These are phyloP conservation scores for Scylla paramamosain DNA, from an alignment of 1,140 invertebrate genomes.

Conservation along the genomic window DNA sequence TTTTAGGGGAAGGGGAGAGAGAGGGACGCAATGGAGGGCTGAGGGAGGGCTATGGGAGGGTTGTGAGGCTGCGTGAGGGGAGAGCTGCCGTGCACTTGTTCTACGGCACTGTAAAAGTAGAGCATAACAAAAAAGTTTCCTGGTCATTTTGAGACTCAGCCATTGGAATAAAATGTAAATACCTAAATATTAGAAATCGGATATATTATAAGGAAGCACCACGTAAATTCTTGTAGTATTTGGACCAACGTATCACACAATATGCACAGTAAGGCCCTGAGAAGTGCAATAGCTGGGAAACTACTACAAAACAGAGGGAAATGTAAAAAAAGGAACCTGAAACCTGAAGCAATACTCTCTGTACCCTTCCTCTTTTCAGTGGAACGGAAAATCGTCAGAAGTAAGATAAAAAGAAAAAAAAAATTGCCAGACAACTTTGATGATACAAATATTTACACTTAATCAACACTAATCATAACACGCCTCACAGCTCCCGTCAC, in stretches of 20 bases:
- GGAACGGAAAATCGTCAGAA: not conserved
- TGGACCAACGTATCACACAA: not conserved
- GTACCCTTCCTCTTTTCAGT: not conserved
- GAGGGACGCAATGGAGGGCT: not conserved
- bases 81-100: not conserved
- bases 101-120: not conserved
- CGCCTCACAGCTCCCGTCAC: not conserved
- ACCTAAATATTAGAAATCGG: not conserved
- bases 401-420: constrained; percentile 1
- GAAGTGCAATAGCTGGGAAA: not conserved
- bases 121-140: not conserved
- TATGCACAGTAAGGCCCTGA: not conserved
- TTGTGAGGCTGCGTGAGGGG: not conserved
- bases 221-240: not conserved
- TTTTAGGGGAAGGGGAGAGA: constrained; percentile 31
- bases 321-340: not conserved
- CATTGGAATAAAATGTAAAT: constrained; percentile 8
- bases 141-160: not conserved
- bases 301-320: not conserved
- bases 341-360: not conserved
- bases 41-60: not conserved
- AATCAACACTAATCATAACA: not conserved
- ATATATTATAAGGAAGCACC: not conserved
- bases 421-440: not conserved
- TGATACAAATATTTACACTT: not conserved